Evolutionary conservation across 30 jellyfish, hydroid and myxozoan genomes (phyloP).

Genomic region (Aurelia sp.): DNA sequence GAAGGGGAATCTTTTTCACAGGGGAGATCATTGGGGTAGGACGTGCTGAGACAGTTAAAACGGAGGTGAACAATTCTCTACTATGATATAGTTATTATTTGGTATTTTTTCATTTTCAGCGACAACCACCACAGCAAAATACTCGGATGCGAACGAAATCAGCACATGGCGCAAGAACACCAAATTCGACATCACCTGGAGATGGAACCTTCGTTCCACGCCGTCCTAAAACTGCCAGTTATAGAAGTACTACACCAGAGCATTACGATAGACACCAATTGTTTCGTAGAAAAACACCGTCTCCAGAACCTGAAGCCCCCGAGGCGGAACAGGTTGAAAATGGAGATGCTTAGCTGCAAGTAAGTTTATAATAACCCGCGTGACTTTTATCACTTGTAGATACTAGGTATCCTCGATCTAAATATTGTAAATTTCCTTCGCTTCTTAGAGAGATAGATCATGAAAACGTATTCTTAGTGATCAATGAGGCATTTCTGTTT

Average conservation of each 20-base stretch:
- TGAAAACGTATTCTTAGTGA: too few relatives aligned
- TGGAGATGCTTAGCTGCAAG: too few relatives aligned
- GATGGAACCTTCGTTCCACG: slow-evolving; percentile 37
- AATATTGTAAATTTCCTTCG: too few relatives aligned
- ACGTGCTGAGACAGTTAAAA: too few relatives aligned
- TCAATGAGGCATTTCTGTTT: too few relatives aligned
- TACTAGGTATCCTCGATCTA: too few relatives aligned
- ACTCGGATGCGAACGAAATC: slow-evolving; percentile 38
- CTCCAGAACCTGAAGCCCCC: slow-evolving; percentile 6
- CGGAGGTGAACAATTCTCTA: background rate
- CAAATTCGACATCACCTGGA: slow-evolving; percentile 14
- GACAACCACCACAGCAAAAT: background rate
- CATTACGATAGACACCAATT: slow-evolving; percentile 8
- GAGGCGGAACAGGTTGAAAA: too few relatives aligned
- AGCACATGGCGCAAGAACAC: slow-evolving; percentile 50
- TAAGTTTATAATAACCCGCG: too few relatives aligned
- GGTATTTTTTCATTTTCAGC: background rate
- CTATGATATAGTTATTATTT: background rate
- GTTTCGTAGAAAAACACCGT: slow-evolving; percentile 10
- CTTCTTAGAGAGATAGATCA: too few relatives aligned
- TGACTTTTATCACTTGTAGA: too few relatives aligned
- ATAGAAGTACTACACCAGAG: slow-evolving; percentile 33
- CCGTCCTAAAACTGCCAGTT: slow-evolving; percentile 40
- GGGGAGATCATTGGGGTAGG: too few relatives aligned
- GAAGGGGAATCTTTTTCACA: too few relatives aligned